Evolutionary conservation across 1,140 invertebrate species (phyloP), one percentile per base, ranked within the genome.

Genomic region (Bombus sibiricus): DNA sequence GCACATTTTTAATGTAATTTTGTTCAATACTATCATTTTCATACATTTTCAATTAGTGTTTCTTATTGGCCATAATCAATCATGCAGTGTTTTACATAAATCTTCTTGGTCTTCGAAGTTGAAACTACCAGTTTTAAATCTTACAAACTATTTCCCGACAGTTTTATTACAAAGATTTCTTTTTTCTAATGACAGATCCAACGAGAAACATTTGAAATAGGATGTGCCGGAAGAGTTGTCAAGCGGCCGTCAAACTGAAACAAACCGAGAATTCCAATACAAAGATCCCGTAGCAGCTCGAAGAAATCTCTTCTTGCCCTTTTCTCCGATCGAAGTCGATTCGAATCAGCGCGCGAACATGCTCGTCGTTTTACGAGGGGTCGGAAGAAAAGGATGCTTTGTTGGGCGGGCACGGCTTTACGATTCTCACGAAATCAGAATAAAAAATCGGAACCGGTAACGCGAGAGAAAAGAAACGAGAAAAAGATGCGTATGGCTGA

Each of bases 391-490:
- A 41, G 39, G 68, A 6, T 22, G 75, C 68, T 85, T 85, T 85
- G 66, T 80, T 62, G 18, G 22, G 28, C 32, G 34, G 18, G 28
- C 57, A 28, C 64, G 57, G 18, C 79, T 83, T 89, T 81, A 86
- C 84, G 87, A 89, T 86, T 86, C 77, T 41, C 79, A 72, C 77
- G 80, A 86, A 89, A 86, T 89, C 78, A 43, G 78, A 88, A 73
- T 88, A 85, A 88, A 85, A 86, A 86, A 84, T 76, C 75, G 79
- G 66, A 81, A 85, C 87, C 72, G 62, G 87, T 89, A 88, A 88
- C 43, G 66, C 74, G 59, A 25, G 22, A 37, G 68, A 12, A 34
- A 37, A 25, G 37, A n/a, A 41, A 28, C 12, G 37, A 39, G 69
- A 71, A 39, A 6, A 25, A 28, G 74, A 75, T 57, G 81, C 77